Base-by-base conservation (phyloP, 2,113 vertebrate genomes). In the Stercorarius parasiticus region DNA sequence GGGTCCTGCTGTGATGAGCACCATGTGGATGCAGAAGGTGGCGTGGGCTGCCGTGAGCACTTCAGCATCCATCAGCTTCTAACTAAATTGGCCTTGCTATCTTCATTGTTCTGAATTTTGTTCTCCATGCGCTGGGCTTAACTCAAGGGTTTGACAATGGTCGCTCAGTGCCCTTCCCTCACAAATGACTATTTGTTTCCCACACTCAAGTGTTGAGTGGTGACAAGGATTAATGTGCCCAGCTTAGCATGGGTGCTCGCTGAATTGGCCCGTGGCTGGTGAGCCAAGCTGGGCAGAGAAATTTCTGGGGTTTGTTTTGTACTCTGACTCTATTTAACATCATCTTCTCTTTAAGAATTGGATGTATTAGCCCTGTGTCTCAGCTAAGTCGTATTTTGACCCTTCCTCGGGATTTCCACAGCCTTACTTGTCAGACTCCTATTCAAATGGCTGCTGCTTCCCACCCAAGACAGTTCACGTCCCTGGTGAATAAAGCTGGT, bases 31-130 rank as follows among this genome's bases (percentile, higher is more conserved):
- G 80, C 15, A 55, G 6, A 21, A 45, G 86, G 59, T 23, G 64
- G 8, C 2, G 2, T 4, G 79, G 53, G 62, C 71, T 59, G 56
- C 71, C 58, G 30, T 0, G 8, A 56, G 49, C 74, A 4, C 71
- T 45, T 30, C 55, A 4, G 2, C 64, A 9, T 27, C 82, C 27
- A 2, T n/a, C 1, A 0, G 22, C 47, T 67, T n/a, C 32, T 20
- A 0, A 2, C 62, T 40, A 3, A 10, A 13, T 80, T 29, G 71
- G 50, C 74, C 3, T 9, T 14, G 3, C 8, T n/a, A 2, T 56
- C 71, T 15, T 88, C 32, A 4, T 25, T 19, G 82, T 71, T 81
- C 47, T 67, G 42, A 42, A 15, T 55, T 25, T 0, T 40, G 56
- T 34, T 84, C 86, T 81, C 30, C 43, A 9, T 4, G 1, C 6